Evolutionary conservation across 2,113 vertebrate species (phyloP), one percentile per base, ranked within the genome.

Genomic region (Tympanuchus pallidicinctus): DNA sequence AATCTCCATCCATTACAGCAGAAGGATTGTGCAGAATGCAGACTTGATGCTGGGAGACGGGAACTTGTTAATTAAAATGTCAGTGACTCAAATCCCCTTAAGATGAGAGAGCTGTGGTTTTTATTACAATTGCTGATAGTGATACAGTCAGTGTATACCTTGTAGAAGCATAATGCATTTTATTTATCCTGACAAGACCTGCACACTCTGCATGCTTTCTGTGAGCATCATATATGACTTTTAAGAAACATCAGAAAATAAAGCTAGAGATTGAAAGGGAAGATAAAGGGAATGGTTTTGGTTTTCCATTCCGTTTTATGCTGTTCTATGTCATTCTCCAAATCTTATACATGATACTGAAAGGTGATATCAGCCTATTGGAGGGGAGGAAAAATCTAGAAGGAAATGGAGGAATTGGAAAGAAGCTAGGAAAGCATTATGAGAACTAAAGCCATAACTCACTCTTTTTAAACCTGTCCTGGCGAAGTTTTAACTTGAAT

Each of bases 41-140:
- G 60, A 43, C 15, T 32, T 60, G 74, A 78, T 28, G 30, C 73
- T 83, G 75, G 30, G 69, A 89, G 86, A 69, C 0, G 0, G 42
- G 15, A 90, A 75, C 32, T 79, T 76, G 67, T 92, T 95, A 95
- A 96, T 96, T 88, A 96, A 95, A 96, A 93, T 87, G 93, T 88
- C 92, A 93, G 83, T 67, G 75, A 82, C 86, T 93, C 65, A 83
- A 86, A 95, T 87, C 71, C 67, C 92, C 91, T 87, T 74, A 28
- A 96, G 93, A 88, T 94, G 94, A 90, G 85, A 60, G 70, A 65
- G 52, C 18, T 83, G 70, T 63, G 34, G 18, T 87, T 92, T 94
- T 93, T 83, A 93, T 94, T 82, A 69, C 67, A n/a, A 3, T 22
- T 90, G 63, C 47, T 88, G 79, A 24, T 85, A 85, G 82, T 11